These are phyloP conservation scores for Euura lappo DNA, from an alignment of 1,140 invertebrate species.

Conservation along the genomic window DNA sequence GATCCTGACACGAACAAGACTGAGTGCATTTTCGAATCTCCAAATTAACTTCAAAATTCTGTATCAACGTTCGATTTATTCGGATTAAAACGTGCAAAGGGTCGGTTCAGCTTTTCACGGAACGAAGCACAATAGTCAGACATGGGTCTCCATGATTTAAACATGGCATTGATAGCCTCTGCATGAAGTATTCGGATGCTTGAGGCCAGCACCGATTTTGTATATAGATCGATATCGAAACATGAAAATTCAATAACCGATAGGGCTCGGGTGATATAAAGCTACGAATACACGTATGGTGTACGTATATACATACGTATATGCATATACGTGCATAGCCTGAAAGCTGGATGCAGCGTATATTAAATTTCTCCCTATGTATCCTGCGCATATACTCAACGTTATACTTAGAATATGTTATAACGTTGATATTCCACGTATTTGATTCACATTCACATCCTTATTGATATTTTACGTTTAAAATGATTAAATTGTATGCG, in stretches of 20 bases:
- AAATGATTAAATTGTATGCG: neutral
- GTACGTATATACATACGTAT: no score
- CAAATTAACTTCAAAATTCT: no score
- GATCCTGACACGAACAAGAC: no score
- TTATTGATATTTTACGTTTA: neutral
- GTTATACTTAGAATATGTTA: neutral
- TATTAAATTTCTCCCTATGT: neutral
- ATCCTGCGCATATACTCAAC: neutral
- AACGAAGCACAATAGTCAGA: neutral
- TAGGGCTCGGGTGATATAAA: neutral
- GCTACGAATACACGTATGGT: neutral
- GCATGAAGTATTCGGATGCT: neutral
- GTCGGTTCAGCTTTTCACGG: no score
- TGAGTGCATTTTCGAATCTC: no score
- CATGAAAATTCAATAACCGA: conserved; percentile 2
- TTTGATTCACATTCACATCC: neutral
- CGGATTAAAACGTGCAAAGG: no score
- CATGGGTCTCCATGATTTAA: neutral
- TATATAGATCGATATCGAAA: neutral
- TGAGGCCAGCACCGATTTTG: neutral
- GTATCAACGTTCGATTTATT: no score
- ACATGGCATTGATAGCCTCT: neutral
- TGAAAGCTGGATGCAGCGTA: neutral
- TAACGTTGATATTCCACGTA: neutral
- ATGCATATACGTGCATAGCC: neutral